phyloP scores from a whole-genome alignment of 2,797 vertebrate genomes.

The Threskiornis aethiopicus region DNA sequence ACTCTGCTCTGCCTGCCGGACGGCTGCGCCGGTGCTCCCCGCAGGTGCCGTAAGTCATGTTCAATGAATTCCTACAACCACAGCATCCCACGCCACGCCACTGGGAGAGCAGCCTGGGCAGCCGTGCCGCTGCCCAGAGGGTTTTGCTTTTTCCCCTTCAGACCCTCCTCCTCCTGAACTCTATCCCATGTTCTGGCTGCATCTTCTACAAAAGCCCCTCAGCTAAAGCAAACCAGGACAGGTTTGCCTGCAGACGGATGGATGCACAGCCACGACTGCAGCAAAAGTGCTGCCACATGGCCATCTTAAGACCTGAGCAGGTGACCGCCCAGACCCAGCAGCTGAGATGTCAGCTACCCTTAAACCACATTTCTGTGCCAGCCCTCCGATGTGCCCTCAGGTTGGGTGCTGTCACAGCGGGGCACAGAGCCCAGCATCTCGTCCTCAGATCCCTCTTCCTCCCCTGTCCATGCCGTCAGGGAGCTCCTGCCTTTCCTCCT shows the following conservation, averaged over 20 bases:
- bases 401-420: not conserved
- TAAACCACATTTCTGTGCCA: not conserved
- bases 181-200: not conserved
- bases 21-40: not conserved
- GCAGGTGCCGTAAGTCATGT: not conserved
- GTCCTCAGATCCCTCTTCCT: not conserved
- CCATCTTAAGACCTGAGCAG: not conserved
- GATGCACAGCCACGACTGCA: accelerated
- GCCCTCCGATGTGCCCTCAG: accelerated
- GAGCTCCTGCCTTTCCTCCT: not conserved
- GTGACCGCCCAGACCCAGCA: not conserved
- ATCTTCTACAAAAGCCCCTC: not conserved
- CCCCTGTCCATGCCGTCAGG: not conserved
- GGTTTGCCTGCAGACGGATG: not conserved
- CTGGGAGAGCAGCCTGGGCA: not conserved
- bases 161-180: not conserved
- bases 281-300: not conserved
- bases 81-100: not conserved
- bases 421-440: not conserved
- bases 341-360: not conserved
- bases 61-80: not conserved
- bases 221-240: not conserved
- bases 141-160: not conserved
- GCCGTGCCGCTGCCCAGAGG: not conserved
- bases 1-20: not conserved